A percentile compares a stretch with the other conserved stretches of the same genome.
phyloP scores from a whole-genome alignment of 1,140 invertebrate genomes.

The Bombus pascuorum region DNA sequence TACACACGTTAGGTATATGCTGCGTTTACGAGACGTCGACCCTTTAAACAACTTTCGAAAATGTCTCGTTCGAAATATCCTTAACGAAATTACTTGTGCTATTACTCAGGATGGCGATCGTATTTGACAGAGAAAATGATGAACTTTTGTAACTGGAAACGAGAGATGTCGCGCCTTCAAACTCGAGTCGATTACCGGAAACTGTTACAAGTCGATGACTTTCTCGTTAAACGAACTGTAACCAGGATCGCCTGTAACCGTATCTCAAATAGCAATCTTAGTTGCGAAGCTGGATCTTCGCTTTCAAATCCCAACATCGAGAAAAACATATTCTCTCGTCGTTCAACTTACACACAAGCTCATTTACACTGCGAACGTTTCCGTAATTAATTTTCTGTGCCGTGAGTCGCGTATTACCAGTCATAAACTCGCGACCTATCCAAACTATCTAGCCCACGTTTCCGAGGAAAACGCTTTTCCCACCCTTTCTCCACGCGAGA shows the following conservation, averaged over 20 bases:
- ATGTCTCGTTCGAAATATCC: too few species aligned
- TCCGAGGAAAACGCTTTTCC: background rate
- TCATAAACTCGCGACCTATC: conserved; percentile 1
- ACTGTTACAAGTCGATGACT: background rate
- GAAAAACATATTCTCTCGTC: background rate
- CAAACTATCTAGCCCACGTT: background rate
- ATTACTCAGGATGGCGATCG: too few species aligned
- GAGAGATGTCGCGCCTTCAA: background rate
- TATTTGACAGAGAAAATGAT: too few species aligned
- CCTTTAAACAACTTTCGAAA: too few species aligned
- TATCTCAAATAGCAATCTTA: background rate
- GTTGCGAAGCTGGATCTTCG: background rate
- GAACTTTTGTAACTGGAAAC: background rate
- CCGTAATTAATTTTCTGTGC: conserved; percentile 18
- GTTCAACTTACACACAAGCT: too few species aligned
- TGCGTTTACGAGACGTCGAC: too few species aligned
- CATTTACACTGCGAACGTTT: background rate
- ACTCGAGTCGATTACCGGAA: background rate
- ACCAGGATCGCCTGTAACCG: background rate
- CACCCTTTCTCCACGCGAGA: background rate
- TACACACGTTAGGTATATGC: too few species aligned
- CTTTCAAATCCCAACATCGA: too few species aligned
- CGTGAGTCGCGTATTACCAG: background rate
- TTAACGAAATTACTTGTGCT: too few species aligned
- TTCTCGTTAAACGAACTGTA: background rate